phyloP scores from a whole-genome alignment of 2,797 vertebrate genomes.

The Labroides dimidiatus region DNA sequence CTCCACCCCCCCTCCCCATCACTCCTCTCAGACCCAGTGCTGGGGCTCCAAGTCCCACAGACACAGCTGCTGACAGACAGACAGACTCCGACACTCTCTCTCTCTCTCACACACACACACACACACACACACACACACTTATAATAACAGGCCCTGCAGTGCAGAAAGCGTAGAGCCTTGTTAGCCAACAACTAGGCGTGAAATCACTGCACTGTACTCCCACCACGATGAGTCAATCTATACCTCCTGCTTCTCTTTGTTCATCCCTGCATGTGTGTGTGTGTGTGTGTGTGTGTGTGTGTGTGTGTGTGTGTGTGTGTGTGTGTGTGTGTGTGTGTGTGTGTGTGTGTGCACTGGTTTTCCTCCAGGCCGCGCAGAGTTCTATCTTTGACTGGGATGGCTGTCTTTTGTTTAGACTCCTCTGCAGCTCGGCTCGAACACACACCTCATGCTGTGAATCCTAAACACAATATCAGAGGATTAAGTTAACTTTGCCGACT shows the following conservation, averaged over 20 bases:
- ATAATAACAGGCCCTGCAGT: conserved; percentile 80
- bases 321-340: conserved; percentile 50
- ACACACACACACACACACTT: conserved; percentile 43
- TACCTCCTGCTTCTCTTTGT: conserved; percentile 74
- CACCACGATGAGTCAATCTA: conserved; percentile 85
- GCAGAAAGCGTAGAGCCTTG: conserved; percentile 86
- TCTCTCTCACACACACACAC: conserved; percentile 22
- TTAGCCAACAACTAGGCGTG: conserved; percentile 90
- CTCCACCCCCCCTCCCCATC: conserved; percentile 6
- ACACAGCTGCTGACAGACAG: conserved; percentile 72
- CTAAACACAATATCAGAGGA: conserved; percentile 69
- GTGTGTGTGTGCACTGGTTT: conserved; percentile 61
- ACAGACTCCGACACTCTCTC: too few species aligned
- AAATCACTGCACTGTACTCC: conserved; percentile 86
- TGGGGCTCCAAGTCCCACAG: conserved; percentile 81
- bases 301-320: not conserved
- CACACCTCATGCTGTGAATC: conserved; percentile 69
- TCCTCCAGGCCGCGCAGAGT: conserved; percentile 71
- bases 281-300: conserved; percentile 45
- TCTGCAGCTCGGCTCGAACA: conserved; percentile 63
- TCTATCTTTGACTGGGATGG: conserved; percentile 66
- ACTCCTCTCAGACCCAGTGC: conserved; percentile 67
- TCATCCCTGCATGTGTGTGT: conserved; percentile 33
- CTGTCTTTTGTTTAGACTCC: conserved; percentile 71
- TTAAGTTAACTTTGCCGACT: conserved; percentile 66